A percentile compares a stretch with the other conserved stretches of the same genome.
These are phyloP conservation scores for Ariolimax columbianus DNA, from an alignment of 2,888 invertebrate species.

Conservation along the genomic window DNA sequence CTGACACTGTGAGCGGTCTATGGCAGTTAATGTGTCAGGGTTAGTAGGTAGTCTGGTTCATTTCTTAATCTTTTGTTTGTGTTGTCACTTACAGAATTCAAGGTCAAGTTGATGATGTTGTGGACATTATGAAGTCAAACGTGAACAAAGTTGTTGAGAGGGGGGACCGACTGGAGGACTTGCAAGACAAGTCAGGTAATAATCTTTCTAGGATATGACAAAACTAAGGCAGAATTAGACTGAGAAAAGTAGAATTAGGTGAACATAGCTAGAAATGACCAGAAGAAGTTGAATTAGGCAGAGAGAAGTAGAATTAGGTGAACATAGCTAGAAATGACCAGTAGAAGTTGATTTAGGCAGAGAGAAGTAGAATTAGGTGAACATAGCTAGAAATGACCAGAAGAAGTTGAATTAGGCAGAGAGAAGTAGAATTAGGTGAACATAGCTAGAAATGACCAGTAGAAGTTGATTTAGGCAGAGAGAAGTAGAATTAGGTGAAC, in stretches of 20 bases:
- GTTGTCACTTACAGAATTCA: slow-evolving; percentile 61
- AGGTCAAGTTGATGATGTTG: slow-evolving; percentile 75
- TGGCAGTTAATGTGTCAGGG: too few relatives aligned
- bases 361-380: background rate
- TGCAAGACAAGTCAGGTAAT: slow-evolving; percentile 77
- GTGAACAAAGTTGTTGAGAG: slow-evolving; percentile 75
- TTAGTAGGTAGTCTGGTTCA: background rate
- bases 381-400: too few relatives aligned
- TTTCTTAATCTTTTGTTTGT: background rate
- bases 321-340: too few relatives aligned
- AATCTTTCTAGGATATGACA: too few relatives aligned
- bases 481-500: too few relatives aligned
- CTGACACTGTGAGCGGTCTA: too few relatives aligned
- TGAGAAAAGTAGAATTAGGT: background rate
- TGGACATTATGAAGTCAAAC: slow-evolving; percentile 77
- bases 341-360: too few relatives aligned
- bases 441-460: too few relatives aligned
- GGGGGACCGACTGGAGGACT: slow-evolving; percentile 75
- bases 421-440: background rate
- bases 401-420: too few relatives aligned
- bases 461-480: too few relatives aligned
- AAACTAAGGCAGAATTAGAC: too few relatives aligned
- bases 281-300: too few relatives aligned
- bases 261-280: background rate
- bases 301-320: background rate